These are phyloP conservation scores for Dynastes tityus DNA, from an alignment of 2,888 invertebrate genomes.

Conservation along the genomic window DNA sequence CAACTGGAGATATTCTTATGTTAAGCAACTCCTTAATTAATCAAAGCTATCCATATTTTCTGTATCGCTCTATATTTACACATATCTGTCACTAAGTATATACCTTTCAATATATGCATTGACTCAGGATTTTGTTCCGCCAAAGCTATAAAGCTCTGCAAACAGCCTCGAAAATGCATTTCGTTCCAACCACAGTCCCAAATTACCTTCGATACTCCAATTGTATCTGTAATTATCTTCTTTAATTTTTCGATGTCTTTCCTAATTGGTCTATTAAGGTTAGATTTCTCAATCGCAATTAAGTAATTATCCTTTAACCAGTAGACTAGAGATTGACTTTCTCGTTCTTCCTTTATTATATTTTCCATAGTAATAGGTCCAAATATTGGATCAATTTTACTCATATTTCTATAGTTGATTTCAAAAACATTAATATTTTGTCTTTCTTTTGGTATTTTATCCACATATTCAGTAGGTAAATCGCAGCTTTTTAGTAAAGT, in stretches of 20 bases:
- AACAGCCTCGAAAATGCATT: constrained; percentile 91
- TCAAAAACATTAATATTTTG: constrained; percentile 54
- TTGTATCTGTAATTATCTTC: constrained; percentile 73
- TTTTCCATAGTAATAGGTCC: constrained; percentile 71
- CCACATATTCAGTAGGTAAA: constrained; percentile 89
- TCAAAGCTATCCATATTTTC: too few species aligned
- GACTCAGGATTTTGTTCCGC: constrained; percentile 82
- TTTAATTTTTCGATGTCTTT: constrained; percentile 83
- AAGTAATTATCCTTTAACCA: constrained; percentile 84
- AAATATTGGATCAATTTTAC: constrained; percentile 73
- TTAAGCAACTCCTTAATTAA: too few species aligned
- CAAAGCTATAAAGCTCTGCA: constrained; percentile 86
- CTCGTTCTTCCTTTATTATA: constrained; percentile 69
- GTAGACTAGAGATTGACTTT: constrained; percentile 69
- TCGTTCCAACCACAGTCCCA: constrained; percentile 93
- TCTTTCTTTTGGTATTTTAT: constrained; percentile 75
- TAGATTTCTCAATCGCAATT: constrained; percentile 78
- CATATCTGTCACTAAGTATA: background rate
- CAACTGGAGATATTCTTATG: too few species aligned
- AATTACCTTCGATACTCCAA: constrained; percentile 76
- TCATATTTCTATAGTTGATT: constrained; percentile 65
- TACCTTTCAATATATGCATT: constrained; percentile 79
- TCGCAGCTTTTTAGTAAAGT: constrained; percentile 86
- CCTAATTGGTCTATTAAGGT: constrained; percentile 78
- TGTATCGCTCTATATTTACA: too few species aligned